Percentiles rank a stretch among this genome's conserved stretches.
Conservation (phyloP, 1,140 invertebrate genomes). For the Saccostrea cuccullata region DNA sequence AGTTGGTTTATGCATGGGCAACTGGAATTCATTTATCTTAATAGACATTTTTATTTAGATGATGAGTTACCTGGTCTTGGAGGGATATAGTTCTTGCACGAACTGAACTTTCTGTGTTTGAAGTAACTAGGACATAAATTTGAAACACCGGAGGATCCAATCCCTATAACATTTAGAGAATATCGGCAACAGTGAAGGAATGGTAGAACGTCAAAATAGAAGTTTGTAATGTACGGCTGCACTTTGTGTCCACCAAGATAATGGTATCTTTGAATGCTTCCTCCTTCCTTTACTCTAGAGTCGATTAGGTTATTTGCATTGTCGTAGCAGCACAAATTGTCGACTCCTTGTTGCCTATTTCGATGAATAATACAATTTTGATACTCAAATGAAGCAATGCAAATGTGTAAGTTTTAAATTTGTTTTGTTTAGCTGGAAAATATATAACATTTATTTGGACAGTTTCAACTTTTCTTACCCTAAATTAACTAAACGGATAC, state of each 20-base stretch:
- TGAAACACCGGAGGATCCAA: background rate
- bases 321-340: constrained; percentile 50
- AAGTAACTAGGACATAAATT: constrained; percentile 38
- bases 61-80: constrained; percentile 41
- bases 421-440: background rate
- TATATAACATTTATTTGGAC: background rate
- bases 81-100: constrained; percentile 42
- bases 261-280: constrained; percentile 42
- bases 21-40: too few relatives aligned
- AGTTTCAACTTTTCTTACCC: background rate
- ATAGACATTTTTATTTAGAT: background rate
- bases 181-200: constrained; percentile 47
- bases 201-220: constrained; percentile 46
- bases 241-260: constrained; percentile 34
- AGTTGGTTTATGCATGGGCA: too few relatives aligned
- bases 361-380: too few relatives aligned
- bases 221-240: constrained; percentile 47
- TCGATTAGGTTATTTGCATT: constrained; percentile 39
- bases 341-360: constrained; percentile 31
- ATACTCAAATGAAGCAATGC: too few relatives aligned
- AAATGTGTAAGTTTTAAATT: background rate
- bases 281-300: background rate
- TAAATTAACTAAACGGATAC: constrained; percentile 16
- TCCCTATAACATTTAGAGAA: background rate
- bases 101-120: constrained; percentile 23